These are phyloP conservation scores for Drosophila prostipennis DNA, from an alignment of 2,888 invertebrate species.

Conservation along the genomic window DNA sequence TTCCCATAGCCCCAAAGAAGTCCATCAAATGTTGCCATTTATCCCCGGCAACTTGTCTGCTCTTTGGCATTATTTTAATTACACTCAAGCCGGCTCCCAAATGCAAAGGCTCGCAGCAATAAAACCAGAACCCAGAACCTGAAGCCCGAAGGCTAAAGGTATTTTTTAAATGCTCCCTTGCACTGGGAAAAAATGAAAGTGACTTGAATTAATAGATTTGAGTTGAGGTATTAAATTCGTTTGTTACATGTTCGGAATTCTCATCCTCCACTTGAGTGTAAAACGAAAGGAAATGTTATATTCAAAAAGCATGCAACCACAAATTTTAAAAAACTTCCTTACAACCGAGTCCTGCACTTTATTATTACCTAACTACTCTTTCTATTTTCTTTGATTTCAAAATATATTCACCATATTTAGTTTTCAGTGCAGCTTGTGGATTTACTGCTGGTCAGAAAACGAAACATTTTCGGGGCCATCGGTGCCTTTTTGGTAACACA, in stretches of 20 bases:
- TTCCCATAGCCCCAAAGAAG: constrained; percentile 13
- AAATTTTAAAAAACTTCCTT: no score
- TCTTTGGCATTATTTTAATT: constrained; percentile 71
- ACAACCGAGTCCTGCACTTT: neutral
- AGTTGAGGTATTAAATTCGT: no score
- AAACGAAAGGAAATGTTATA: no score
- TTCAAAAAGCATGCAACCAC: no score
- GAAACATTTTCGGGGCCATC: constrained; percentile 50
- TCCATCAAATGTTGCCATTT: constrained; percentile 53
- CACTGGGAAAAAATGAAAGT: constrained; percentile 4
- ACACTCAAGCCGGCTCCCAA: constrained; percentile 53
- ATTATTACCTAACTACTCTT: neutral
- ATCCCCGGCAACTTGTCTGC: constrained; percentile 49
- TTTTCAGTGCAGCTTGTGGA: constrained; percentile 27
- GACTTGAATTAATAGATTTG: no score
- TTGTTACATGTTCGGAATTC: no score
- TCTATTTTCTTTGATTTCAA: no score
- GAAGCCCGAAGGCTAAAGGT: constrained; percentile 41
- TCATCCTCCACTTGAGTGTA: no score
- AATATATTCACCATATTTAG: no score
- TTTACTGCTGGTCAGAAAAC: constrained; percentile 32
- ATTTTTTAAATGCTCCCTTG: constrained; percentile 71
- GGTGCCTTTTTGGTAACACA: constrained; percentile 75
- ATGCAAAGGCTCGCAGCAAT: constrained; percentile 22
- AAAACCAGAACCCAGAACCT: constrained; percentile 34